Percentiles rank a stretch among this genome's conserved stretches.
Evolutionary conservation across 2,888 invertebrate species (phyloP).

Genomic region (Cephalotes varians): DNA sequence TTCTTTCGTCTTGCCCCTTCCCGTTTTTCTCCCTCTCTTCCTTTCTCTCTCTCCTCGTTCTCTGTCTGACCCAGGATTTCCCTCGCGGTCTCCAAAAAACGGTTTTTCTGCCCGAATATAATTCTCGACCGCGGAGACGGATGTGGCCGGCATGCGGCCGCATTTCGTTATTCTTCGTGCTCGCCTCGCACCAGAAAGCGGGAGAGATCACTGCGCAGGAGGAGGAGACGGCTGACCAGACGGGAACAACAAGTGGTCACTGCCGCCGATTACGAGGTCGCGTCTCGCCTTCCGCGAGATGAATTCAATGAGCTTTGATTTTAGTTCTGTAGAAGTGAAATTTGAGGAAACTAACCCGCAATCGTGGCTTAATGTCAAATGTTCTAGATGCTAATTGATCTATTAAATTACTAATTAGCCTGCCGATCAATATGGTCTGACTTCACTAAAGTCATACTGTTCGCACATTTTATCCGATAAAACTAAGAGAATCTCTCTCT

Average conservation of each 20-base stretch:
- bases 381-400: conserved; percentile 39
- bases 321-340: conserved; percentile 6
- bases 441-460: background rate
- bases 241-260: conserved; percentile 80
- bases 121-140: conserved; percentile 56
- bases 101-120: conserved; percentile 50
- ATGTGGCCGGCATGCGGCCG: conserved; percentile 59
- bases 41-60: conserved; percentile 14
- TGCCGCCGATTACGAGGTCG: conserved; percentile 62
- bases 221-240: conserved; percentile 62
- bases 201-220: conserved; percentile 58
- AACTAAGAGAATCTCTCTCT: background rate
- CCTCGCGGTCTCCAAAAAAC: conserved; percentile 37
- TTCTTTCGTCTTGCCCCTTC: conserved; percentile 53
- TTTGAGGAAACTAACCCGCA: background rate
- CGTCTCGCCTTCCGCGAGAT: conserved; percentile 52
- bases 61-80: conserved; percentile 45
- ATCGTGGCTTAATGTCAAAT: conserved; percentile 30
- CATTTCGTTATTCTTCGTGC: conserved; percentile 38
- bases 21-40: background rate
- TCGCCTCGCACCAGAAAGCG: conserved; percentile 42
- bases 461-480: background rate
- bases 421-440: conserved; percentile 10
- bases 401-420: conserved; percentile 45
- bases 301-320: conserved; percentile 33